Base-by-base conservation (phyloP, 92 coral and sea anemone species). In the Paragorgia papillata region DNA sequence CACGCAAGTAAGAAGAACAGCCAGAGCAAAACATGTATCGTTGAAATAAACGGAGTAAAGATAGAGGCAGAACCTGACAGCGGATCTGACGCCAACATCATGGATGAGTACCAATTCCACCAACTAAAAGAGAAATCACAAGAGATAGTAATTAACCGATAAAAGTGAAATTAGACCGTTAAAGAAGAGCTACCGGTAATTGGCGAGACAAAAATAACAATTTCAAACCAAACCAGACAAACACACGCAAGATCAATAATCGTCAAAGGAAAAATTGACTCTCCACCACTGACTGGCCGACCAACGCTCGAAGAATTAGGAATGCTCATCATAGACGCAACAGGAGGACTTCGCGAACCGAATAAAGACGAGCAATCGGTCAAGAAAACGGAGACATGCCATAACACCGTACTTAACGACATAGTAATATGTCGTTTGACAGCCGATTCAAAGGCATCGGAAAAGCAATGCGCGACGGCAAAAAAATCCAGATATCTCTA, bases 111-210 rank as follows among this genome's bases (percentile, higher is more conserved):
- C n/a, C n/a, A n/a, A n/a, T n/a, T n/a, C n/a, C n/a, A n/a, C n/a
- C n/a, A n/a, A n/a, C n/a, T n/a, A n/a, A n/a, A n/a, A n/a, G n/a
- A n/a, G n/a, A n/a, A n/a, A n/a, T n/a, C n/a, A n/a, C n/a, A n/a
- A n/a, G n/a, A n/a, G n/a, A n/a, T n/a, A n/a, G n/a, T n/a, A n/a
- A n/a, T n/a, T n/a, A n/a, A n/a, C n/a, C n/a, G n/a, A n/a, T n/a
- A n/a, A n/a, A n/a, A n/a, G n/a, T n/a, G n/a, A n/a, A n/a, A n/a
- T n/a, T n/a, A n/a, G n/a, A n/a, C n/a, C n/a, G n/a, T n/a, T n/a
- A n/a, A n/a, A n/a, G n/a, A 67, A 58, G 87, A 83, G 1, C 60
- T 84, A 14, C 88, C 84, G 35, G 80, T 79, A 51, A 48, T 85
- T n/a, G 89, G 89, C 32, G 89, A 80, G 74, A 58, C 60, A 13